A percentile compares a stretch with the other conserved stretches of the same genome.
These are phyloP conservation scores for Meriones unguiculatus DNA, from an alignment of 2,113 vertebrate species.

Conservation along the genomic window DNA sequence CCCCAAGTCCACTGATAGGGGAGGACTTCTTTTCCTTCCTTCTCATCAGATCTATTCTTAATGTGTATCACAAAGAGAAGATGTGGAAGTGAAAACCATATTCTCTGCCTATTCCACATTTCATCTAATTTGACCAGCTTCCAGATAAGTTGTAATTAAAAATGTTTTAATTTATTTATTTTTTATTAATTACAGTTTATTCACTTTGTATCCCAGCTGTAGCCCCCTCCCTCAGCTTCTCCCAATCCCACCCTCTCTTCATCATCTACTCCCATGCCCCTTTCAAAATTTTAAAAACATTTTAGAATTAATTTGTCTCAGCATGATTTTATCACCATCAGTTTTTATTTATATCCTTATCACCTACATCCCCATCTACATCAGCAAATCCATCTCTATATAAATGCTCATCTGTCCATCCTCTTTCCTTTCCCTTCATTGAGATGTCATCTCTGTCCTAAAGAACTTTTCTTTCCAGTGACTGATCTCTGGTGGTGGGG, in stretches of 20 bases:
- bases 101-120: not conserved
- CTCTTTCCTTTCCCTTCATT: not conserved
- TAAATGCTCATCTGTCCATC: not conserved
- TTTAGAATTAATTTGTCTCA: not conserved
- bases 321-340: accelerated
- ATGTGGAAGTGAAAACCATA: not conserved
- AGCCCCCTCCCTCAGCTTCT: too few relatives aligned
- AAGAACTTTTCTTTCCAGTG: not conserved
- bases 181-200: not conserved
- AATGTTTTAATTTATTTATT: not conserved
- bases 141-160: not conserved
- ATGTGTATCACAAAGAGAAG: not conserved
- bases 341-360: not conserved
- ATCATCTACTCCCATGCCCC: too few relatives aligned
- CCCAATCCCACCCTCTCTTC: too few relatives aligned
- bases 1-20: too few relatives aligned
- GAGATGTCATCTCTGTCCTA: not conserved
- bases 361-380: too few relatives aligned
- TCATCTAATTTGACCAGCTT: not conserved
- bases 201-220: too few relatives aligned
- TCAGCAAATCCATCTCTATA: not conserved
- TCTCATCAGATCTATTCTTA: not conserved
- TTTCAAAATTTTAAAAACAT: not conserved
- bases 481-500: not conserved
- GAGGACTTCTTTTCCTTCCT: too few relatives aligned